These are phyloP conservation scores for Papilio aristodemus DNA, from an alignment of 1,140 invertebrate genomes.

Conservation along the genomic window DNA sequence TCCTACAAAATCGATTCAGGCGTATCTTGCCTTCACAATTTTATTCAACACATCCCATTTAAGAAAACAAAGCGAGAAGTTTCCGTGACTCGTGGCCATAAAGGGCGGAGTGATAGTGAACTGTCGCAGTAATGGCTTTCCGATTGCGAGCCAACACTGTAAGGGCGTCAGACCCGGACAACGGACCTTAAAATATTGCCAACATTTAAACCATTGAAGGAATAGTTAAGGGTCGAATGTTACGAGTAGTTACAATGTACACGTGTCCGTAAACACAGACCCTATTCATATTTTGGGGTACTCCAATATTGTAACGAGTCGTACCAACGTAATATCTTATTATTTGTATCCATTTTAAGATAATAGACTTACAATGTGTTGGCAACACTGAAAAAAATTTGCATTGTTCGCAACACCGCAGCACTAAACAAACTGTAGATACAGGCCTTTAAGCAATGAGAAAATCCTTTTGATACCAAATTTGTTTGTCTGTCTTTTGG, in stretches of 20 bases:
- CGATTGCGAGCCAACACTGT: conserved; percentile 38
- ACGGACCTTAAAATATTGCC: conserved; percentile 31
- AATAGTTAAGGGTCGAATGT: conserved; percentile 3
- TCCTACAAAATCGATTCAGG: background rate
- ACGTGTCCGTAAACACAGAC: background rate
- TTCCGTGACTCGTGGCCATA: conserved; percentile 42
- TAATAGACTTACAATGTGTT: too few species aligned
- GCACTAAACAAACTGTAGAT: too few species aligned
- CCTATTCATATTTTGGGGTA: background rate
- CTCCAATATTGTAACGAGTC: background rate
- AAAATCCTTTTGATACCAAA: too few species aligned
- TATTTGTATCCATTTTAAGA: too few species aligned
- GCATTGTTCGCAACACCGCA: too few species aligned
- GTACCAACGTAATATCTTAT: background rate
- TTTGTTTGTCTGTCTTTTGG: background rate
- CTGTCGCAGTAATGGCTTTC: conserved; percentile 42
- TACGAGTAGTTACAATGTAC: conserved; percentile 26
- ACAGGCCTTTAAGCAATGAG: too few species aligned
- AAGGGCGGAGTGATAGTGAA: conserved; percentile 34
- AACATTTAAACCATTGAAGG: conserved; percentile 30
- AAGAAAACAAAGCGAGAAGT: conserved; percentile 28
- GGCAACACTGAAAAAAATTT: background rate
- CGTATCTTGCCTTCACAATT: background rate
- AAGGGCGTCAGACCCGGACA: conserved; percentile 32
- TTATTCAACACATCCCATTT: conserved; percentile 21